Percentiles rank a stretch among this genome's conserved stretches.
Evolutionary conservation across 2,113 vertebrate genomes (phyloP).

Genomic region (Trogon melanurus): DNA sequence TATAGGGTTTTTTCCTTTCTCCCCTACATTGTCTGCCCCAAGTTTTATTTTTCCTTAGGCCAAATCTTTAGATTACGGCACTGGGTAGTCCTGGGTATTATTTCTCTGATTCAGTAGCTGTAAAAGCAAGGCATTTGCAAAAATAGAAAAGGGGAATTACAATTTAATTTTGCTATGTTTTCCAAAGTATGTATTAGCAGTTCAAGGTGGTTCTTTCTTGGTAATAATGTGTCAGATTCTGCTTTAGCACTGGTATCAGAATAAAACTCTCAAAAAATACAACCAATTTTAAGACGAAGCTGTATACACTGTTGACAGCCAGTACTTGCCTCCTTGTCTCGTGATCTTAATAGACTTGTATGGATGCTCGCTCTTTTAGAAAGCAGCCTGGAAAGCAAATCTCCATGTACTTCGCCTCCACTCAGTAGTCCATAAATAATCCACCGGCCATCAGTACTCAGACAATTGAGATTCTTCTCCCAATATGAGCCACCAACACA

Average conservation of each 20-base stretch:
- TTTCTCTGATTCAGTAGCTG: background rate
- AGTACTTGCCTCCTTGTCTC: slow-evolving; percentile 77
- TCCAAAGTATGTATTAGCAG: background rate
- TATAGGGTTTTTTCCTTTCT: background rate
- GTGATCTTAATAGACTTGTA: slow-evolving; percentile 79
- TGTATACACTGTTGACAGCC: background rate
- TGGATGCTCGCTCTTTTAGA: slow-evolving; percentile 83
- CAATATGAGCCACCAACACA: slow-evolving; percentile 82
- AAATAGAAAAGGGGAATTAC: background rate
- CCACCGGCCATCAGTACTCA: slow-evolving; percentile 83
- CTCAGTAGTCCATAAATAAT: slow-evolving; percentile 85
- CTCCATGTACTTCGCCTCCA: slow-evolving; percentile 76
- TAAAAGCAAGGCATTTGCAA: background rate
- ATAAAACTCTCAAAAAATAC: background rate
- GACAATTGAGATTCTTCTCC: slow-evolving; percentile 83
- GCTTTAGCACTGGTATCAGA: background rate
- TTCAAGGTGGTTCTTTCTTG: background rate
- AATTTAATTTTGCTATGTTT: background rate
- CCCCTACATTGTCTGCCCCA: no score
- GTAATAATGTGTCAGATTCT: background rate
- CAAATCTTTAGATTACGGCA: background rate
- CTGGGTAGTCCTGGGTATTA: background rate
- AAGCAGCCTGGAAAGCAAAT: slow-evolving; percentile 82
- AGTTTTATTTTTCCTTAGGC: background rate
- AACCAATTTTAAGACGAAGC: background rate